phyloP scores from a whole-genome alignment of 1,140 invertebrate species.

The Epicauta chinensis region DNA sequence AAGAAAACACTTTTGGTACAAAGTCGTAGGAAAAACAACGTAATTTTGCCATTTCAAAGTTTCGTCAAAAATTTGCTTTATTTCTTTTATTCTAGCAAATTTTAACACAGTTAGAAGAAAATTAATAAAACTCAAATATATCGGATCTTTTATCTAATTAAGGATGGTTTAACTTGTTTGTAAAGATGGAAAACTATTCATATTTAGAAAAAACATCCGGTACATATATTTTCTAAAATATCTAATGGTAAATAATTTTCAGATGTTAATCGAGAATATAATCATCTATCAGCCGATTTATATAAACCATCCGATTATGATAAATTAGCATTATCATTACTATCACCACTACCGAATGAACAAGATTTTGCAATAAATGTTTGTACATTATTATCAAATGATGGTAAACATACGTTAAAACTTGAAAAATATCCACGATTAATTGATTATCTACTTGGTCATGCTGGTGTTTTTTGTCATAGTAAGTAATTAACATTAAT shows the following conservation, averaged over 20 bases:
- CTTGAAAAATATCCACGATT: conserved; percentile 78
- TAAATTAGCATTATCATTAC: conserved; percentile 78
- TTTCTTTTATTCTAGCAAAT: too few species aligned
- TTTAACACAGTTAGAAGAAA: too few species aligned
- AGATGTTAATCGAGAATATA: conserved; percentile 44
- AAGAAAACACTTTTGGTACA: too few species aligned
- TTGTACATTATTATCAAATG: conserved; percentile 90
- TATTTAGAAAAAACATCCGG: too few species aligned
- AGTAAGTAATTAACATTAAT: conserved; percentile 47
- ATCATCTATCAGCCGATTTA: conserved; percentile 63
- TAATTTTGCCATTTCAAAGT: too few species aligned
- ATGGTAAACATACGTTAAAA: conserved; percentile 81
- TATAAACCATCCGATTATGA: conserved; percentile 79
- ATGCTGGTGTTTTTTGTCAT: conserved; percentile 87
- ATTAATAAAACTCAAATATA: too few species aligned
- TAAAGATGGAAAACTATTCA: too few species aligned
- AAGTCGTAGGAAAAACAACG: too few species aligned
- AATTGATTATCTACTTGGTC: conserved; percentile 82
- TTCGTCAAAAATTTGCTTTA: too few species aligned
- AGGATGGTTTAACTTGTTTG: too few species aligned
- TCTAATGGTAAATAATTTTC: neutral
- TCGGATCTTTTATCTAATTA: too few species aligned
- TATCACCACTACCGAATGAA: conserved; percentile 95
- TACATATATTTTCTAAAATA: too few species aligned
- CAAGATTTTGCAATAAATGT: conserved; percentile 98